phyloP scores from a whole-genome alignment of 1,140 invertebrate genomes.

The Macrostomum lignano region DNA sequence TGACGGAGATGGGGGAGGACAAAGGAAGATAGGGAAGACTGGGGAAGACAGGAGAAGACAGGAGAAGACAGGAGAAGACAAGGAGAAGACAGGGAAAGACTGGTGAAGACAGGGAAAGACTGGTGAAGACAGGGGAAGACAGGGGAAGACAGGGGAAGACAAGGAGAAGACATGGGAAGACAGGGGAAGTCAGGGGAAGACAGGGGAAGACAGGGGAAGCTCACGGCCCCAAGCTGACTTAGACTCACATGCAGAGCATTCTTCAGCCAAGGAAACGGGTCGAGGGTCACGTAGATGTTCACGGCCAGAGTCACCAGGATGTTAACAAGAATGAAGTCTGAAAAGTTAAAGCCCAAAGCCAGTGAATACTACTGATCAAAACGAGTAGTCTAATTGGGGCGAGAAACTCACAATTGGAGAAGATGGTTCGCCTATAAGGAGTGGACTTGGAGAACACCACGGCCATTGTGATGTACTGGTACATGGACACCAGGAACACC shows the following conservation, averaged over 20 bases:
- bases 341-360: conserved; percentile 11
- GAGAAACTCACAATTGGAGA: conserved; percentile 39
- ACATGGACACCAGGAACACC: conserved; percentile 51
- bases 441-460: conserved; percentile 58
- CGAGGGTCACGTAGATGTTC: conserved; percentile 15
- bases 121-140: no score
- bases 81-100: no score
- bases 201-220: no score
- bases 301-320: conserved; percentile 11
- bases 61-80: no score
- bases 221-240: no score
- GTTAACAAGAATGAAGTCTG: conserved; percentile 18
- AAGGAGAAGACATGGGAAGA: no score
- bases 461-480: conserved; percentile 63
- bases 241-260: conserved; percentile 17
- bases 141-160: no score
- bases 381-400: conserved; percentile 5
- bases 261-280: conserved; percentile 13
- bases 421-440: conserved; percentile 53
- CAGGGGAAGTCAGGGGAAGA: no score
- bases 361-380: neutral
- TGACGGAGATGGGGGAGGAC: no score
- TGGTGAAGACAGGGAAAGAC: no score
- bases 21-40: no score
- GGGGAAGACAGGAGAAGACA: no score